phyloP scores from a whole-genome alignment of 1,140 invertebrate species.

The Epicauta chinensis region DNA sequence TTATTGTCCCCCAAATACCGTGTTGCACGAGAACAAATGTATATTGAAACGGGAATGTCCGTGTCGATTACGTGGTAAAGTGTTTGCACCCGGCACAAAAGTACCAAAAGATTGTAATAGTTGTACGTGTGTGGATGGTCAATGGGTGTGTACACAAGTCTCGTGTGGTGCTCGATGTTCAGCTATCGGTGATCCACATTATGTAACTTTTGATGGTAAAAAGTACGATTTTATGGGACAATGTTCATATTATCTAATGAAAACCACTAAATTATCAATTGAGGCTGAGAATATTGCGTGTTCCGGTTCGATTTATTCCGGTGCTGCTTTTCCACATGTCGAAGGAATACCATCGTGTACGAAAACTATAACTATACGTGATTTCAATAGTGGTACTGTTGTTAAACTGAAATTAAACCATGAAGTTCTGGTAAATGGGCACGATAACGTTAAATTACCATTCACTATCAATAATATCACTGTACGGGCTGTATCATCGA shows the following conservation, averaged over 20 bases:
- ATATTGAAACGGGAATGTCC: constrained; percentile 66
- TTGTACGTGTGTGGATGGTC: constrained; percentile 64
- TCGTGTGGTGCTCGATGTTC: constrained; percentile 70
- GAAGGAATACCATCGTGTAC: constrained; percentile 68
- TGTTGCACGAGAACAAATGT: constrained; percentile 68
- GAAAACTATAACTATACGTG: constrained; percentile 64
- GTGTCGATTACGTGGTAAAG: constrained; percentile 66
- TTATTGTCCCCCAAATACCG: constrained; percentile 72
- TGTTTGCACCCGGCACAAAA: constrained; percentile 61
- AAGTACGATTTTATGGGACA: constrained; percentile 81
- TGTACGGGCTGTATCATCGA: too few relatives aligned
- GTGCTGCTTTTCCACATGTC: not conserved
- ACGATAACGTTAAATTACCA: constrained; percentile 62
- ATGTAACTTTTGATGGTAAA: constrained; percentile 81
- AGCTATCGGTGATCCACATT: constrained; percentile 83
- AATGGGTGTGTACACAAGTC: constrained; percentile 68
- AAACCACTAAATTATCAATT: constrained; percentile 59
- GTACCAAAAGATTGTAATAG: constrained; percentile 79
- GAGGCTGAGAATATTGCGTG: constrained; percentile 79
- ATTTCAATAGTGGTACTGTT: constrained; percentile 33
- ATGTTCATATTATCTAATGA: constrained; percentile 77
- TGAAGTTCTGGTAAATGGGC: constrained; percentile 60
- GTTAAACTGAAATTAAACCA: constrained; percentile 69
- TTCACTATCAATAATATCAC: constrained; percentile 45
- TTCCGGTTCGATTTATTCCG: constrained; percentile 49